Evolutionary conservation across 37 sponge, comb jelly and placozoan genomes (phyloP).

Genomic region (Spongilla lacustris): DNA sequence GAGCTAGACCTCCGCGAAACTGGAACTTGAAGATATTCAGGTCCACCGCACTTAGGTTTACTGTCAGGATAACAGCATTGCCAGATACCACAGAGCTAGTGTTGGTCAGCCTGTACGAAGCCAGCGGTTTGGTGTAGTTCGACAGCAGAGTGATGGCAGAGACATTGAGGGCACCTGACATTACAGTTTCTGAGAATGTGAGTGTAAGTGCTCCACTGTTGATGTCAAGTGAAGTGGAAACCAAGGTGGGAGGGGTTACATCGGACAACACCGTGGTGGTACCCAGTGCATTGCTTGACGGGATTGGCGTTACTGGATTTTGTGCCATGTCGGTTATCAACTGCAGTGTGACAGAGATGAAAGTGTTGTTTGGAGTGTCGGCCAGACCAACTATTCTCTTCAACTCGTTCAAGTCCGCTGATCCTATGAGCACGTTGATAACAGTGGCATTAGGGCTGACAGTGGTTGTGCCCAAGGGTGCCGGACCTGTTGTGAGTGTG

Average conservation of each 20-base stretch:
- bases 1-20: constrained; percentile 44
- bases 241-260: constrained; percentile 62
- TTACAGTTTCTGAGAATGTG: constrained; percentile 88
- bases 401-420: constrained; percentile 76
- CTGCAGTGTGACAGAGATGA: constrained; percentile 58
- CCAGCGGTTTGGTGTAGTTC: constrained; percentile 1
- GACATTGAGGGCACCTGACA: constrained; percentile 64
- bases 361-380: constrained; percentile 55
- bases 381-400: constrained; percentile 72
- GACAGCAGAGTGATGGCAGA: constrained; percentile 48
- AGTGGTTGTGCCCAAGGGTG: constrained; percentile 47
- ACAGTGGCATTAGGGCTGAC: constrained; percentile 41
- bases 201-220: constrained; percentile 70
- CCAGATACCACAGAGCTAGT: constrained; percentile 7
- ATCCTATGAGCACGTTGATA: constrained; percentile 62
- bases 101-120: constrained; percentile 44
- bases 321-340: constrained; percentile 75
- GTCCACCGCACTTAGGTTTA: constrained; percentile 67
- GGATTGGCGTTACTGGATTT: constrained; percentile 45
- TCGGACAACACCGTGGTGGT: constrained; percentile 49
- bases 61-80: constrained; percentile 36
- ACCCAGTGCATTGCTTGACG: constrained; percentile 11
- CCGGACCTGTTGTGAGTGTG: constrained; percentile 19
- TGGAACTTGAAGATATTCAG: constrained; percentile 76
- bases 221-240: constrained; percentile 71